Conservation (phyloP, 2,888 invertebrate genomes). For the Mythimna loreyi region DNA sequence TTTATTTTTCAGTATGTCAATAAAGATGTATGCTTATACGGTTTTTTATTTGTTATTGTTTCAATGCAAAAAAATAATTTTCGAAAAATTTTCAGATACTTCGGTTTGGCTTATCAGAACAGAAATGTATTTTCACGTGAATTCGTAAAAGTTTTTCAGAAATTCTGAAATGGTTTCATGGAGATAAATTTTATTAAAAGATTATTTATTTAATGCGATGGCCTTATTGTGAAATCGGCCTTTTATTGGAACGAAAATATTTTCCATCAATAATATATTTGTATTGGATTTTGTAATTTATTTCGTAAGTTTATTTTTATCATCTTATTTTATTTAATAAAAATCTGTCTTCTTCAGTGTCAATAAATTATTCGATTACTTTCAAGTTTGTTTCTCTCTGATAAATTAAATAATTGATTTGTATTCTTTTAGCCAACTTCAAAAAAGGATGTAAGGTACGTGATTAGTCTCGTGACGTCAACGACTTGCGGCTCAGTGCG, state of each 20-base stretch:
- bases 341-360: slow-evolving; percentile 13
- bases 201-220: slow-evolving; percentile 13
- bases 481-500: too few relatives aligned
- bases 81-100: too few relatives aligned
- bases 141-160: slow-evolving; percentile 23
- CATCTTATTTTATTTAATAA: slow-evolving; percentile 8
- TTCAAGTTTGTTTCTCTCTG: neutral
- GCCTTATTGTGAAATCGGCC: slow-evolving; percentile 17
- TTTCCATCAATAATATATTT: slow-evolving; percentile 20
- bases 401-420: neutral
- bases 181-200: slow-evolving; percentile 7
- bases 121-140: slow-evolving; percentile 25
- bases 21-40: too few relatives aligned
- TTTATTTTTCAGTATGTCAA: too few relatives aligned
- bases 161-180: neutral
- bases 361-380: slow-evolving; percentile 8
- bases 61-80: too few relatives aligned
- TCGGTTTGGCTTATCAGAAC: too few relatives aligned
- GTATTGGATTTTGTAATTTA: slow-evolving; percentile 25
- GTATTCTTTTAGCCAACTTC: too few relatives aligned
- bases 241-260: slow-evolving; percentile 17
- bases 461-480: too few relatives aligned
- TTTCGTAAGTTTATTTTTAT: slow-evolving; percentile 25
- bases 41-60: too few relatives aligned
- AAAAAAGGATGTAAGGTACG: too few relatives aligned